Evolutionary conservation across 2,888 invertebrate genomes (phyloP).

Genomic region (Agonopterix arenella): DNA sequence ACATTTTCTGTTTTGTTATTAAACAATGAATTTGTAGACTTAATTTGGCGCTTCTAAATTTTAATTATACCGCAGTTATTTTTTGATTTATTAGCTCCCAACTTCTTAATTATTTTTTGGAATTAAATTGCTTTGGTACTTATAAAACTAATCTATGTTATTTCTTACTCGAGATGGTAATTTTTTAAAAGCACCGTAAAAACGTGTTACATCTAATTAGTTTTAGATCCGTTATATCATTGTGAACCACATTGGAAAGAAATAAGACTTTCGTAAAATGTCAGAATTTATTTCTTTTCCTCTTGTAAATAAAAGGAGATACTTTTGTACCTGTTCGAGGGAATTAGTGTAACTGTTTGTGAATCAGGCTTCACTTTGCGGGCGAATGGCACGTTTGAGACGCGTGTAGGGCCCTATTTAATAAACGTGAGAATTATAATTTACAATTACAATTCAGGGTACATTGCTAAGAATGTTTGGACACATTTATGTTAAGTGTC

Average conservation of each 20-base stretch:
- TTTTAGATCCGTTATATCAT: slow-evolving; percentile 21
- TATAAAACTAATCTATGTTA: slow-evolving; percentile 25
- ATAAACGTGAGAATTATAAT: no score
- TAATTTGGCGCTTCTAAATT: slow-evolving; percentile 31
- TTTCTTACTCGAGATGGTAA: slow-evolving; percentile 10
- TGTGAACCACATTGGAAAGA: slow-evolving; percentile 29
- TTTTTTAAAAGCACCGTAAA: slow-evolving; percentile 21
- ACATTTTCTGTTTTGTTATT: slow-evolving; percentile 35
- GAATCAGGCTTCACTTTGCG: not conserved
- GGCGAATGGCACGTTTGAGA: no score
- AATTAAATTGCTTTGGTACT: slow-evolving; percentile 60
- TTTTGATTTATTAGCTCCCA: slow-evolving; percentile 15
- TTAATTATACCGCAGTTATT: slow-evolving; percentile 16
- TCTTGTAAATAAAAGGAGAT: slow-evolving; percentile 57
- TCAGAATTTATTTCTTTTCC: slow-evolving; percentile 27
- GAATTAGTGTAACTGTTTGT: slow-evolving; percentile 28
- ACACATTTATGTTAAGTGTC: no score
- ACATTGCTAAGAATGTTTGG: no score
- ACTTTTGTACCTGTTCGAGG: slow-evolving; percentile 69
- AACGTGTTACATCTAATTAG: slow-evolving; percentile 16
- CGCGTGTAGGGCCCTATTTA: no score
- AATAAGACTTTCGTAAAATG: slow-evolving; percentile 22
- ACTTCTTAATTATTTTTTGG: slow-evolving; percentile 31
- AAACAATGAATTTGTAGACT: slow-evolving; percentile 8
- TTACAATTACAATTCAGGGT: no score